Base-by-base conservation (phyloP, 2,888 invertebrate species). In the Lasiommata megera region DNA sequence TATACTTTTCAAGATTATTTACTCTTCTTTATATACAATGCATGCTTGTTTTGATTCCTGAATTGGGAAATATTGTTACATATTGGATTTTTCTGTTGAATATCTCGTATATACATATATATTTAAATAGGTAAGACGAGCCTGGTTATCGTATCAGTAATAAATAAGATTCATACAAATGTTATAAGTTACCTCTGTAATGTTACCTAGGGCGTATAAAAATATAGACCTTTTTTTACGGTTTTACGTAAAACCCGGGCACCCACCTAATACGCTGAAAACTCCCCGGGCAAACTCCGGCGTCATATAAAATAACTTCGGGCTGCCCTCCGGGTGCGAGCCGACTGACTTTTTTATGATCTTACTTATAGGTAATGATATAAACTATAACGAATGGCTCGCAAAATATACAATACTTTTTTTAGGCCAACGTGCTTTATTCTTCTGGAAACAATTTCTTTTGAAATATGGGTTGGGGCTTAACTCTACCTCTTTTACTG, bases 141-240 rank as follows among this genome's bases (percentile, higher is more conserved):
- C 17, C 3, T 34, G 18, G 47, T 47, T 34, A 47, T 47, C 17
- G 16, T 17, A 34, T n/a, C n/a, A 7, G 47, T 17, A n/a, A 34
- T 47, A 47, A 36, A 47, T 34, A 23, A 23, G 23, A 18, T 41
- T 41, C 18, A 17, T 28, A 40, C n/a, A 29, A 53, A 43, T 8
- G n/a, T 43, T 50, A 50, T 51, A n/a, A n/a, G n/a, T n/a, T n/a
- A n/a, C n/a, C n/a, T n/a, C n/a, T n/a, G n/a, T n/a, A n/a, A n/a
- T n/a, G n/a, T 31, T 16, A 53, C 40, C 43, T 29, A 31, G 23
- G 46, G 52, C 38, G 41, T 50, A 52, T 36, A 50, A 60, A 63
- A 61, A 58, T 63, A 56, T 62, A 64, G 64, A 61, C 61, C 61
- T 58, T 64, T 60, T n/a, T 61, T 61, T 63, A 64, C 58, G 63